Percentiles rank a stretch among this genome's conserved stretches.
Evolutionary conservation across 53 echinoderm and acorn worm genomes (phyloP).

Genomic region (Temnopleurus reevesii): DNA sequence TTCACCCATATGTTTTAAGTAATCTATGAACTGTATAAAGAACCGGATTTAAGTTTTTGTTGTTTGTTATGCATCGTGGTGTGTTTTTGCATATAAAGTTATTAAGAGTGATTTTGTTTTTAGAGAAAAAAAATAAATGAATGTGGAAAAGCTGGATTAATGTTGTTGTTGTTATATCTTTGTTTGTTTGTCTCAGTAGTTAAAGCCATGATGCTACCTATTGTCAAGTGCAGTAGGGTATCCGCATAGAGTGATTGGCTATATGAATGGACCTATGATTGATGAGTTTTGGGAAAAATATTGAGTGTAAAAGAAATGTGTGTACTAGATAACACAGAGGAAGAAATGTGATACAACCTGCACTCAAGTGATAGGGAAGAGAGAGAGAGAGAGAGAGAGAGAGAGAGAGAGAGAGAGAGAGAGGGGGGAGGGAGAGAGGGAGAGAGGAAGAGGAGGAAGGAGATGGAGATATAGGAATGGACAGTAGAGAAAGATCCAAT

Average conservation of each 20-base stretch:
- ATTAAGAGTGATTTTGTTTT: slow-evolving; percentile 48
- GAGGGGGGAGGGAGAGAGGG: not conserved
- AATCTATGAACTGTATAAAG: slow-evolving; percentile 22
- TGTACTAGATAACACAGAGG: not conserved
- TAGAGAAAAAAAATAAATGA: slow-evolving; percentile 53
- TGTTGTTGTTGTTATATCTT: not conserved
- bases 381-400: not conserved
- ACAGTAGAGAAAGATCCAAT: not conserved
- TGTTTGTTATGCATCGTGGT: not conserved
- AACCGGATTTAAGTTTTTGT: not conserved
- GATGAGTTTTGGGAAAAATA: not conserved
- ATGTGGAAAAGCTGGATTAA: slow-evolving; percentile 13
- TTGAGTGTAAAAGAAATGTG: not conserved
- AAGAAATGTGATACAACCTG: too few species aligned
- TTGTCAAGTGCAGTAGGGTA: not conserved
- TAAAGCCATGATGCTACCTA: not conserved
- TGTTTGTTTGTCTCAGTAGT: not conserved
- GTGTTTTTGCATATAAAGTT: not conserved
- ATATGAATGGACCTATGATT: not conserved
- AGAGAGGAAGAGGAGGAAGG: not conserved
- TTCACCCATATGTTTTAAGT: not conserved
- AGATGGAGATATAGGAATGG: not conserved
- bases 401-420: not conserved
- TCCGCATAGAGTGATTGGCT: not conserved
- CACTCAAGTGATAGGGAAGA: not conserved